Conservation (phyloP, 1,140 invertebrate genomes). For the Bursaphelenchus mucronatus region DNA sequence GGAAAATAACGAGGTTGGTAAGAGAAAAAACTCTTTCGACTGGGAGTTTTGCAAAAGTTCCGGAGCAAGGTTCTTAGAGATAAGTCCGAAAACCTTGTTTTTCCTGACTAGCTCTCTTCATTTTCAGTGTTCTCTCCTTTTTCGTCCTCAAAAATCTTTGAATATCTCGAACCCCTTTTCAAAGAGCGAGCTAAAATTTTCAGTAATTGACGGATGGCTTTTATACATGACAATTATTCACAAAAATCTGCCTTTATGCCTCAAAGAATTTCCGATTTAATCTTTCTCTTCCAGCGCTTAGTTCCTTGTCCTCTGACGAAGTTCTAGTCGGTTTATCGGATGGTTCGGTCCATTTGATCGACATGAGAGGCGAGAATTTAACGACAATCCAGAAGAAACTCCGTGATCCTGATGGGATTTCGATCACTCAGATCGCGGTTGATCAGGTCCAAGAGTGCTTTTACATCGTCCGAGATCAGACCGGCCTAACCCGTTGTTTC, state of each 20-base stretch:
- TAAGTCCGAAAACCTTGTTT: too few species aligned
- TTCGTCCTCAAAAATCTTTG: too few species aligned
- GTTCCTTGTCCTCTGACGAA: slow-evolving; percentile 20
- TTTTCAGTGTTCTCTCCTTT: too few species aligned
- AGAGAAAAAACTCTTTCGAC: too few species aligned
- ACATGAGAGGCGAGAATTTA: slow-evolving; percentile 16
- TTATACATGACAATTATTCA: not conserved
- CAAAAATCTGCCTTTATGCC: not conserved
- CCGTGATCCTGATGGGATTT: slow-evolving; percentile 35
- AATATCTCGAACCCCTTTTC: not conserved
- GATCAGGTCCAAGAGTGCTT: slow-evolving; percentile 32
- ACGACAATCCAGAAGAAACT: slow-evolving; percentile 23
- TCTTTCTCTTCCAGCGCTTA: slow-evolving; percentile 24
- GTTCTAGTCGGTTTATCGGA: slow-evolving; percentile 41
- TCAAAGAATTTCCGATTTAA: not conserved
- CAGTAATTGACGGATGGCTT: not conserved
- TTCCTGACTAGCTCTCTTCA: too few species aligned
- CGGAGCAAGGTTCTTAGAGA: too few species aligned
- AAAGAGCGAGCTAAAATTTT: not conserved
- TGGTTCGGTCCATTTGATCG: slow-evolving; percentile 32
- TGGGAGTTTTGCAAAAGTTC: too few species aligned
- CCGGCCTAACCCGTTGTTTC: slow-evolving; percentile 33
- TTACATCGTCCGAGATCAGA: slow-evolving; percentile 42
- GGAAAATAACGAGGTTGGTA: too few species aligned
- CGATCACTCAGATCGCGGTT: slow-evolving; percentile 38